Evolutionary conservation across 2,797 vertebrate genomes (phyloP).

Genomic region (Phrynocephalus vlangalii): DNA sequence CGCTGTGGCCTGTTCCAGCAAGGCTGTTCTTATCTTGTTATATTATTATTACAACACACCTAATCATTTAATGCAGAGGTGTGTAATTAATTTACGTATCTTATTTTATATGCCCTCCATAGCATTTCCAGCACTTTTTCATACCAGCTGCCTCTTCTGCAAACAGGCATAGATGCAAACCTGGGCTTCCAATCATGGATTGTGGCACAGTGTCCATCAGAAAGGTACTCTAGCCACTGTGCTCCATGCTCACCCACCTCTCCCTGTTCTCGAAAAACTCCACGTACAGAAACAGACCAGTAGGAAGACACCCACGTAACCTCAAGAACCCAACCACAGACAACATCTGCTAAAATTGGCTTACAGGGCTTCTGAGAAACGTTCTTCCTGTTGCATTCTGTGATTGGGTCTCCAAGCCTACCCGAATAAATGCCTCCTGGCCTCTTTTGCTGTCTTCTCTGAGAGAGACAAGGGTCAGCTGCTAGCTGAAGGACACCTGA

Average conservation of each 20-base stretch:
- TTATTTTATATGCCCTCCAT: background rate
- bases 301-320: background rate
- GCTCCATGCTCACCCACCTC: background rate
- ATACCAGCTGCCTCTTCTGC: background rate
- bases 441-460: background rate
- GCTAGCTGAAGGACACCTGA: background rate
- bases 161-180: background rate
- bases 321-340: background rate
- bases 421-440: background rate
- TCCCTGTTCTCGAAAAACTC: background rate
- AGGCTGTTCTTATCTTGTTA: too few species aligned
- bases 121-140: background rate
- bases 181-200: background rate
- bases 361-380: background rate
- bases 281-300: background rate
- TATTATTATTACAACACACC: too few species aligned
- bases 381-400: background rate
- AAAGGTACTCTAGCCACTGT: background rate
- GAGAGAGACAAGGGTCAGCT: background rate
- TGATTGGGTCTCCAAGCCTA: background rate
- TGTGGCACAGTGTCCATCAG: background rate
- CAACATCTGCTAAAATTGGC: background rate
- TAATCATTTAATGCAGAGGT: background rate
- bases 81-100: too few species aligned
- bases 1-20: too few species aligned